Evolutionary conservation across 2,797 vertebrate genomes (phyloP), one percentile per base, ranked within the genome.

Genomic region (Amniataba percoides): DNA sequence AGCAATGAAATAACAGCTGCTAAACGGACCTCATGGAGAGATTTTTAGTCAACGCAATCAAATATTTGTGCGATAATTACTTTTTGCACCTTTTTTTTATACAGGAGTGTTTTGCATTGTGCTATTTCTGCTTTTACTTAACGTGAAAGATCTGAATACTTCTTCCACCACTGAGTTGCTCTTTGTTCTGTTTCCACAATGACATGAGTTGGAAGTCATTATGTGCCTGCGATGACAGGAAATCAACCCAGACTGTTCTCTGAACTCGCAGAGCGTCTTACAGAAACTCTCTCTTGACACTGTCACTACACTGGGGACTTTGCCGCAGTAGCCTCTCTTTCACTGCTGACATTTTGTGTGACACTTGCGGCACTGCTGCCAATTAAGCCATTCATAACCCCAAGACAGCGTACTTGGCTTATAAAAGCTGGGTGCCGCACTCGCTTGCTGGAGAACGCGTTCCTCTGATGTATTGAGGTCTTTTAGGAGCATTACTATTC

Each of bases 301-400:
- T 46, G 68, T 72, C 71, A 52, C 51, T 3, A 59, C 78, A 66
- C 75, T 34, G 62, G 61, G 65, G 90, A 83, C 39, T 84, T 78
- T 78, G 63, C 66, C 74, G 53, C 84, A 45, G 61, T 73, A 73
- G 72, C 85, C 60, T 83, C 67, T 72, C 75, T 84, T 80, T 85
- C 74, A 79, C 42, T 25, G 51, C 80, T 90, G 82, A 90, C 83
- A 86, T 81, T 84, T 72, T 60, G 58, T 82, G 66, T 71, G 84
- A 86, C 81, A 83, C 77, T 81, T 65, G 63, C 27, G 1, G 78
- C 14, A 34, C 64, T 59, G 8, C 83, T 65, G 78, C 84, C 89
- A 92, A 84, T 92, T 88, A 90, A 87, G 58, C 42, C 76, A 70
- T 78, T 81, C 62, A 68, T 78, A 77, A 86, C 43, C 71, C 60